These are phyloP conservation scores for Cinclus mexicanus DNA, from an alignment of 2,113 vertebrate species.

Conservation along the genomic window DNA sequence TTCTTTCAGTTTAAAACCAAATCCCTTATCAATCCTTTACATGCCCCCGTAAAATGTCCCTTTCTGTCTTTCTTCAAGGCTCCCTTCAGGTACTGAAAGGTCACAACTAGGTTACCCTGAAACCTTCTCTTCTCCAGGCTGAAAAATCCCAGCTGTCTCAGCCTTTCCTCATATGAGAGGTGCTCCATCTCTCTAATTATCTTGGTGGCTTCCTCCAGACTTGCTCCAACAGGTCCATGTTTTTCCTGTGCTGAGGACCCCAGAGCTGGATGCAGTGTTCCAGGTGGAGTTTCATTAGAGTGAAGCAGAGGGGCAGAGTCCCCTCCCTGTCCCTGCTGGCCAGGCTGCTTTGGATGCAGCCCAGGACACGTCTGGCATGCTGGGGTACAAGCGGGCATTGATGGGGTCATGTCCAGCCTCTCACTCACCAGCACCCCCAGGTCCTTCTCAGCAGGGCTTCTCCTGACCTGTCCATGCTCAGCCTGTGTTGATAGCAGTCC, in stretches of 20 bases:
- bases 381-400: accelerated
- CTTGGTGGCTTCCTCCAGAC: neutral
- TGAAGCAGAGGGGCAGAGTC: neutral
- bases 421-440: neutral
- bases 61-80: neutral
- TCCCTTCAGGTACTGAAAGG: neutral
- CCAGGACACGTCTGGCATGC: neutral
- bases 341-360: neutral
- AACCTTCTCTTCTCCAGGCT: neutral
- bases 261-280: neutral
- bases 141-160: neutral
- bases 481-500: neutral
- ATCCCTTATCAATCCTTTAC: neutral
- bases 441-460: neutral
- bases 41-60: neutral
- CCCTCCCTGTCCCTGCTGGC: accelerated
- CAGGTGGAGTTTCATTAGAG: neutral
- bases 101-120: neutral
- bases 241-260: neutral
- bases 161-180: neutral
- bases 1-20: neutral
- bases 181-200: neutral
- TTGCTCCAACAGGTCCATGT: neutral
- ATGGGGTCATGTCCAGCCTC: neutral
- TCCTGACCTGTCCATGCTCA: neutral